Evolutionary conservation across 2,113 vertebrate species (phyloP), one percentile per base, ranked within the genome.

Genomic region (Urocitellus parryii): DNA sequence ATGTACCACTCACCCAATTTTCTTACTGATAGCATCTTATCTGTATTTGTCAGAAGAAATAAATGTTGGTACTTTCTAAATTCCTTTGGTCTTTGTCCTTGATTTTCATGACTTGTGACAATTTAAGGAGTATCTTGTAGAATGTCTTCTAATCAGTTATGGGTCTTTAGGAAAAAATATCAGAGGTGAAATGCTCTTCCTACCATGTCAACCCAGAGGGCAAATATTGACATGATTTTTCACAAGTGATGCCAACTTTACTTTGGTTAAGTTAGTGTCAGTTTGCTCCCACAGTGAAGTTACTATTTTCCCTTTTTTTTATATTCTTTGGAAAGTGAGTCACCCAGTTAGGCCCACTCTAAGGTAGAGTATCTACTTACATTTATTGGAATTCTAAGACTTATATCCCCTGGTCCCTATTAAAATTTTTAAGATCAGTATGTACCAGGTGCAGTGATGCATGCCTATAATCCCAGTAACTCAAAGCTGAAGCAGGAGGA

Each of bases 361-460:
- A 39, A 68, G 8, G 8, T 58, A 34, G 8, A 48, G 13, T 72
- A 39, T 83, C 82, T 90, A 20, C 39, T 83, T 91, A 22, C 2
- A 82, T 53, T 63, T 29, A 25, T 94, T 91, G 13, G 56, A 84
- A 58, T 80, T 90, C 37, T 77, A 93, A 81, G 18, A 90, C 11
- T 56, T 85, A 4, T 45, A 67, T 32, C 37, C 27, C 37, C 39
- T 39, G 16, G 9, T n/a, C 32, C 82, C 29, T 72, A 68, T 45
- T 37, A 70, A 68, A 90, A 32, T 10, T 42, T 25, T 91, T 91
- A 37, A 51, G 18, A 83, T 74, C 27, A 70, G 8, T n/a, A 20
- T 20, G 68, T 27, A 32, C 39, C 20, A 22, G 56, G 56, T 24
- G 7, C 56, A 58, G 56, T 58, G 56, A 13, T 56, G 17, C 18